Evolutionary conservation across 2,113 vertebrate genomes (phyloP).

Genomic region (Agapornis roseicollis): DNA sequence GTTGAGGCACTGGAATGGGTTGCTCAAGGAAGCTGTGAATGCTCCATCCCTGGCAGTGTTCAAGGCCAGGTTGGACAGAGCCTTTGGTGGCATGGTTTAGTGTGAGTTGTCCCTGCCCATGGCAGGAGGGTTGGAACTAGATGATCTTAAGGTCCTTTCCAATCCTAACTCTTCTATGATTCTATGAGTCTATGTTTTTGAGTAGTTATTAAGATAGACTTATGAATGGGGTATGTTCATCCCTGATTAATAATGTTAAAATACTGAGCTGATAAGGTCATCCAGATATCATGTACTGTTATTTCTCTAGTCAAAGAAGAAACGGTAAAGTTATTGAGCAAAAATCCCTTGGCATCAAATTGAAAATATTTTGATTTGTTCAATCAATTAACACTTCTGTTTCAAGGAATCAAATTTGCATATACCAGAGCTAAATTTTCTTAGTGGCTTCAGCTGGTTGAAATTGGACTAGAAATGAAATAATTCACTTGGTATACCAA

Average conservation of each 20-base stretch:
- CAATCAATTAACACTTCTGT: conserved; percentile 43
- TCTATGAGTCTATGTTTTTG: neutral
- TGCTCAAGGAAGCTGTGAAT: too few relatives aligned
- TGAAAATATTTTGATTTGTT: neutral
- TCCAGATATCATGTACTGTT: neutral
- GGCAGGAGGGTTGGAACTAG: too few relatives aligned
- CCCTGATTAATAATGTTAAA: neutral
- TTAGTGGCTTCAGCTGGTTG: conserved; percentile 25
- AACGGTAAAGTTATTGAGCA: neutral
- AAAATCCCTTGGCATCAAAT: neutral
- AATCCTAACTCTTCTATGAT: too few relatives aligned
- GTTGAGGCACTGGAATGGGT: too few relatives aligned
- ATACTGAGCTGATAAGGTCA: neutral
- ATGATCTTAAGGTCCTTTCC: too few relatives aligned
- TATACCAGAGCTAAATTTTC: conserved; percentile 8
- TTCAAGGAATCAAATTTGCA: conserved; percentile 31
- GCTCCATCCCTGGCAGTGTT: too few relatives aligned
- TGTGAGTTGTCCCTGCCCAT: too few relatives aligned
- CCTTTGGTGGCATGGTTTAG: too few relatives aligned
- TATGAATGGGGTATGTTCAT: neutral
- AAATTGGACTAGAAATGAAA: conserved; percentile 29
- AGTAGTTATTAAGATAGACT: neutral
- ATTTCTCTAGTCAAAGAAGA: neutral
- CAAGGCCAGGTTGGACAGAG: too few relatives aligned
- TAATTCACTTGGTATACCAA: neutral